Conservation (phyloP, 2,888 invertebrate species). For the Sepiola atlantica region DNA sequence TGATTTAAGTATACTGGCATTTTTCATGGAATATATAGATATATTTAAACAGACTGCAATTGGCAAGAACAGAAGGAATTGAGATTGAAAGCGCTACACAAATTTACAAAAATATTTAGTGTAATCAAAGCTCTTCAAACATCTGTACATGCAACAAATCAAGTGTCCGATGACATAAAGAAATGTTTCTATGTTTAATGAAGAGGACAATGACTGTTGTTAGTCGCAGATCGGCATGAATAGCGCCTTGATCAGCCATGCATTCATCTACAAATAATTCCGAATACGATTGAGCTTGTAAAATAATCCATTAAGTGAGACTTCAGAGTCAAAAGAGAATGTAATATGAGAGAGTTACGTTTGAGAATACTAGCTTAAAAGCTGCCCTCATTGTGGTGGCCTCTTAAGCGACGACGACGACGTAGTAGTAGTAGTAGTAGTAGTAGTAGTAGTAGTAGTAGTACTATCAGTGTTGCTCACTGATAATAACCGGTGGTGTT, state of each 20-base stretch:
- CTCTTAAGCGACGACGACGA: too few relatives aligned
- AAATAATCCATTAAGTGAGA: not conserved
- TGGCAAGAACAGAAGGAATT: too few relatives aligned
- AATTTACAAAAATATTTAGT: too few relatives aligned
- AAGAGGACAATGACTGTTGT: not conserved
- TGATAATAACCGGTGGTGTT: too few relatives aligned
- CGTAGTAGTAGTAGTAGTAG: too few relatives aligned
- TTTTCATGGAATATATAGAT: too few relatives aligned
- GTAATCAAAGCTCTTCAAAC: not conserved
- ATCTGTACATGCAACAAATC: not conserved
- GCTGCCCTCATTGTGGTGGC: too few relatives aligned
- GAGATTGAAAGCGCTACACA: too few relatives aligned
- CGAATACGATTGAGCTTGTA: not conserved
- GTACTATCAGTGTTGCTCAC: too few relatives aligned
- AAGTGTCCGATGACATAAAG: not conserved
- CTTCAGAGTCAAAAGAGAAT: not conserved
- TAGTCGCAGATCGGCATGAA: not conserved
- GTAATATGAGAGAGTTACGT: not conserved
- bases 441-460: too few relatives aligned
- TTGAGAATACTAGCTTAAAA: not conserved
- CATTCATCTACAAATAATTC: slow-evolving; percentile 12
- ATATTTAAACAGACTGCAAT: too few relatives aligned
- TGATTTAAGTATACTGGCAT: too few relatives aligned
- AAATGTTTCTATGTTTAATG: not conserved
- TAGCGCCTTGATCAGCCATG: not conserved